Evolutionary conservation across 2,797 vertebrate genomes (phyloP), one percentile per base, ranked within the genome.

Genomic region (Agapornis canus): DNA sequence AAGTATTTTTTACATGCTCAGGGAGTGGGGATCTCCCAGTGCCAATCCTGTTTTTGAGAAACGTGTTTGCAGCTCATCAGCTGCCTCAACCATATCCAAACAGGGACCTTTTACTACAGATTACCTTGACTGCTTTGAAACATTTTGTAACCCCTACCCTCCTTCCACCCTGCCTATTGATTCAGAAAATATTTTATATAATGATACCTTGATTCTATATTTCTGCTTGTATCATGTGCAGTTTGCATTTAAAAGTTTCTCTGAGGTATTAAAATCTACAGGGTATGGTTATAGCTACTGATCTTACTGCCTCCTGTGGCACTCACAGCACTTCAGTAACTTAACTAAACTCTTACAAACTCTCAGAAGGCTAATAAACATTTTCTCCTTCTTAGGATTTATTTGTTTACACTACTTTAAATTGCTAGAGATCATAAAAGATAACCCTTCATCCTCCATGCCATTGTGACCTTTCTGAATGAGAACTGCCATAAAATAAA

Each of bases 351-450:
- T 76, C 73, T 93, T 90, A 13, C 40, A 83, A 93, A 92, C 56
- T 82, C 90, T 92, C 94, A 70, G 45, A 96, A 94, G 89, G 64
- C 84, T 94, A 96, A 96, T 95, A 97, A 98, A 96, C 85, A 94
- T 95, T 94, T 97, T 94, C 45, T 78, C 79, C 84, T 61, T 77
- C 66, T 49, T 51, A 61, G n/a, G 79, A 97, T 97, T 97, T 97
- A 97, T 97, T 96, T 98, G 95, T 97, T 98, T 97, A 95, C 76
- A 92, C 49, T 95, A 63, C 92, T 97, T 97, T 92, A 96, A 97
- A 97, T 93, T 97, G 95, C 82, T 91, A 69, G 68, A 91, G 65
- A 96, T 94, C 90, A 94, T 97, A 97, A 98, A 97, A 82, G 76
- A 96, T 94, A 97, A 95, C 59, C 57, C 87, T 97, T 92, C 92